Evolutionary conservation across 2,113 vertebrate species (phyloP).

Genomic region (pig (Sus scrofa)): T2T-Sscrofa CM000825.6:63723501-63724000

Average conservation of each 20-base stretch:
- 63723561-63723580: neutral
- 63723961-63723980: neutral
- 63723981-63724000: neutral
- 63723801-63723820: neutral
- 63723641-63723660: neutral
- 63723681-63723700: constrained; percentile 60
- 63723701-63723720: constrained; percentile 56
- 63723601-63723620: neutral
- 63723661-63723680: neutral
- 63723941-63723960: neutral
- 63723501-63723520: neutral
- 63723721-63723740: constrained; percentile 60
- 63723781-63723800: neutral
- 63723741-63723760: neutral
- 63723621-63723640: constrained; percentile 47
- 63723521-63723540: constrained; percentile 31
- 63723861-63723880: constrained; percentile 27
- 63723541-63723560: neutral
- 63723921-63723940: neutral
- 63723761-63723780: neutral
- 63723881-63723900: constrained; percentile 25
- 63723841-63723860: neutral
- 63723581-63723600: neutral
- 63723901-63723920: neutral
- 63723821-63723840: neutral